Conservation (phyloP, 2,797 vertebrate genomes). For the Selene dorsalis region DNA sequence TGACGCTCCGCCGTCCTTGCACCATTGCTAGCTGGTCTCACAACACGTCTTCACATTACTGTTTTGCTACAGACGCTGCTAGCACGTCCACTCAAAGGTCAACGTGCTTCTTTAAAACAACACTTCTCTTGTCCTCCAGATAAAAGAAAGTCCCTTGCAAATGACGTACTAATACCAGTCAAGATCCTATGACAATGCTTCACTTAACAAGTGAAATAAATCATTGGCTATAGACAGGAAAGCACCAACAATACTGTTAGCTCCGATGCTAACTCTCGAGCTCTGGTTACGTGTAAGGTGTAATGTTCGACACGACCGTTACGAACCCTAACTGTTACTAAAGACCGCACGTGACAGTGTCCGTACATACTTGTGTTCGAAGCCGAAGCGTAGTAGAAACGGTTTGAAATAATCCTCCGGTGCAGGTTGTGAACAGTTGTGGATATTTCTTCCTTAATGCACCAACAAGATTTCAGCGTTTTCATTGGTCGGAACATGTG, state of each 20-base stretch:
- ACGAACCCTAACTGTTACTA: not conserved
- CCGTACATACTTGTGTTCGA: slow-evolving; percentile 35
- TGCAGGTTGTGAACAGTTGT: slow-evolving; percentile 65
- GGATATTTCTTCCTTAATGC: slow-evolving; percentile 38
- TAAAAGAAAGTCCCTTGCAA: not conserved
- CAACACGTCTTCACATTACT: slow-evolving; percentile 77
- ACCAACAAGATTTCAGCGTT: slow-evolving; percentile 40
- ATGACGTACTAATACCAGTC: fast-evolving
- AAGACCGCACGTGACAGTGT: not conserved
- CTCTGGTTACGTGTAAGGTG: slow-evolving; percentile 10
- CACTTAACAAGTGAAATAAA: slow-evolving; percentile 15
- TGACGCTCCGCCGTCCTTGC: slow-evolving; percentile 75
- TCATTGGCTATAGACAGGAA: slow-evolving; percentile 38
- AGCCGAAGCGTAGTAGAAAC: slow-evolving; percentile 14
- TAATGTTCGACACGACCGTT: not conserved
- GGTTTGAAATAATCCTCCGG: slow-evolving; percentile 40
- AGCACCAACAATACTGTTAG: slow-evolving; percentile 46
- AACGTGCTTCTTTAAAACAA: not conserved
- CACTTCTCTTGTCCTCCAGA: no score
- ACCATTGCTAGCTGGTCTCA: slow-evolving; percentile 76
- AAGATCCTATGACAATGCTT: not conserved
- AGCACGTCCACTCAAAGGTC: slow-evolving; percentile 55
- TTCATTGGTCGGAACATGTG: slow-evolving; percentile 70
- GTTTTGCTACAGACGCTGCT: slow-evolving; percentile 54
- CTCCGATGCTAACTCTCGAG: slow-evolving; percentile 55